phyloP scores from a whole-genome alignment of 1,140 invertebrate species.

The Trigoniulus corallinus region DNA sequence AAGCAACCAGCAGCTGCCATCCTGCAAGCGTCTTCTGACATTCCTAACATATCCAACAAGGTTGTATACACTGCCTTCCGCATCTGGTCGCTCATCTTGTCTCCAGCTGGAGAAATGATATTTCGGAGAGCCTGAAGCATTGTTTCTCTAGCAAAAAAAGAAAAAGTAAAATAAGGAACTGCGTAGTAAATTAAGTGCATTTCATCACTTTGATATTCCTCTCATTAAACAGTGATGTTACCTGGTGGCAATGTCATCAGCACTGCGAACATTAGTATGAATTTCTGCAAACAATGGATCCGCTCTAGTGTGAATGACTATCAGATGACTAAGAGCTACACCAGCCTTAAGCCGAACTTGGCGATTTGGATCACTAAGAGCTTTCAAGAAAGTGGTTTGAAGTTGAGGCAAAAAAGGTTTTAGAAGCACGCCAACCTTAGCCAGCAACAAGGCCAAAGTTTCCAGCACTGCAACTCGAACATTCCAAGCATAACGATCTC shows the following conservation, averaged over 20 bases:
- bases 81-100: conserved; percentile 70
- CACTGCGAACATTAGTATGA: conserved; percentile 62
- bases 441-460: conserved; percentile 75
- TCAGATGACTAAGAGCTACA: conserved; percentile 66
- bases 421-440: conserved; percentile 77
- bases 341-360: conserved; percentile 78
- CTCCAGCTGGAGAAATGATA: conserved; percentile 61
- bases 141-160: conserved; percentile 48
- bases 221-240: conserved; percentile 19
- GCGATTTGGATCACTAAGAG: conserved; percentile 72
- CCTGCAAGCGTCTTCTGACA: conserved; percentile 63
- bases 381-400: conserved; percentile 93
- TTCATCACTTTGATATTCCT: too few species aligned
- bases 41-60: conserved; percentile 43
- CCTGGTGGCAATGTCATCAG: conserved; percentile 64
- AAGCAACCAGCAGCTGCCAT: conserved; percentile 68
- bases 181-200: not conserved
- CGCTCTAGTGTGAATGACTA: conserved; percentile 71
- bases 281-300: conserved; percentile 77
- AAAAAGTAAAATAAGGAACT: conserved; percentile 4
- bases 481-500: conserved; percentile 80
- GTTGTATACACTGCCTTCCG: conserved; percentile 56
- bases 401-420: conserved; percentile 97
- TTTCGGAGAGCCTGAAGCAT: conserved; percentile 75
- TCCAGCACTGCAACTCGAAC: conserved; percentile 93